Conservation (phyloP, 2,797 vertebrate species). For the Anas acuta region DNA sequence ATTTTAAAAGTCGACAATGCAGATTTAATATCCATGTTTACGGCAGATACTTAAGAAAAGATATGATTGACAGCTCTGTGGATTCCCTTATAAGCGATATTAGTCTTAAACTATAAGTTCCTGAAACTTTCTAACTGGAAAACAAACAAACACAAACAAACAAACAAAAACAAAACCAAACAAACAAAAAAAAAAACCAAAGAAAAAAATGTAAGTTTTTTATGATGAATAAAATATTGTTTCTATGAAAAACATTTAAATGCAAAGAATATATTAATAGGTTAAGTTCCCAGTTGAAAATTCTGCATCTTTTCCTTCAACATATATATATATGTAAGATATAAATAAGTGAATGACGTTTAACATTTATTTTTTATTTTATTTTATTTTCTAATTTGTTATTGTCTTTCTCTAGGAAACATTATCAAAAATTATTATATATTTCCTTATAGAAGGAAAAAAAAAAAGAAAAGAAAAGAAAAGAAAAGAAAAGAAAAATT, state of each 20-base stretch:
- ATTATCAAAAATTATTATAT: background rate
- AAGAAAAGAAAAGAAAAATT: background rate
- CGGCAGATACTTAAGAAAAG: background rate
- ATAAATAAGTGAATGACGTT: background rate
- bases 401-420: background rate
- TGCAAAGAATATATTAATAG: background rate
- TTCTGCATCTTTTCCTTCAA: background rate
- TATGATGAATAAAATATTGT: background rate
- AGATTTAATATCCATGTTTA: background rate
- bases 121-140: background rate
- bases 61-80: background rate
- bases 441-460: no score
- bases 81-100: background rate
- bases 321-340: no score
- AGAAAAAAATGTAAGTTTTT: background rate
- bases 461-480: background rate
- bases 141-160: background rate
- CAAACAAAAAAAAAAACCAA: no score
- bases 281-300: background rate
- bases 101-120: background rate
- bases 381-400: fast-evolving
- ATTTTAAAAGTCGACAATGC: background rate
- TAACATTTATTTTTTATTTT: background rate
- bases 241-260: background rate
- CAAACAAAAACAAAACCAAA: background rate